Conservation (phyloP, 92 coral and sea anemone species). For the Parazoanthus atlanticus region DNA sequence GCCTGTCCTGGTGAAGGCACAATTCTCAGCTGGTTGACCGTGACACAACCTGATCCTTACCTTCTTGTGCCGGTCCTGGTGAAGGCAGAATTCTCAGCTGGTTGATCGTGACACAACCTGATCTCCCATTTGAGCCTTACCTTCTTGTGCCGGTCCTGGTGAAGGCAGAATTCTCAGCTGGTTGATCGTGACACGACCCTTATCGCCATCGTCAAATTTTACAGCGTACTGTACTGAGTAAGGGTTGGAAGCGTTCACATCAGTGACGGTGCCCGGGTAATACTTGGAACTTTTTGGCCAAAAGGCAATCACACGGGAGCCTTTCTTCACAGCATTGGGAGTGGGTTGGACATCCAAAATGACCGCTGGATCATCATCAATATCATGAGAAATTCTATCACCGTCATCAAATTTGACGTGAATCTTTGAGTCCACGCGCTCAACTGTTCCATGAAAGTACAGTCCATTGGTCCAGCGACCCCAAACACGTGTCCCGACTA, state of each 20-base stretch:
- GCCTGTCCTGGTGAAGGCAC: conserved; percentile 55
- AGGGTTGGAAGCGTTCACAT: conserved; percentile 42
- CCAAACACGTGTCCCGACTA: conserved; percentile 64
- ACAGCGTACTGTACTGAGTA: conserved; percentile 43
- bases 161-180: conserved; percentile 56
- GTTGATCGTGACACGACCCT: conserved; percentile 53
- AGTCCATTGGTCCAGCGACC: conserved; percentile 61
- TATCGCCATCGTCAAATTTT: conserved; percentile 64
- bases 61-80: too few species aligned
- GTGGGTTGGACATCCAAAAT: conserved; percentile 61
- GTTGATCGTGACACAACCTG: too few species aligned
- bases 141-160: conserved; percentile 64
- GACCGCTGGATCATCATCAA: conserved; percentile 56
- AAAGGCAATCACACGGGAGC: conserved; percentile 67
- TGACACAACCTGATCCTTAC: too few species aligned
- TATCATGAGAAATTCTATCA: conserved; percentile 54
- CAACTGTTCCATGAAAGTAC: conserved; percentile 60
- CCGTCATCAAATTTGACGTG: conserved; percentile 69
- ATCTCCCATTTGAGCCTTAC: neutral
- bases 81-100: too few species aligned
- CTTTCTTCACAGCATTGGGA: conserved; percentile 53
- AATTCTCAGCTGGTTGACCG: too few species aligned
- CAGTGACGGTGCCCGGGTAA: conserved; percentile 52
- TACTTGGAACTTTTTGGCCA: conserved; percentile 53
- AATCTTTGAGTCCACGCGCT: conserved; percentile 54